Evolutionary conservation across 2,797 vertebrate genomes (phyloP).

Genomic region (Salmo trutta): DNA sequence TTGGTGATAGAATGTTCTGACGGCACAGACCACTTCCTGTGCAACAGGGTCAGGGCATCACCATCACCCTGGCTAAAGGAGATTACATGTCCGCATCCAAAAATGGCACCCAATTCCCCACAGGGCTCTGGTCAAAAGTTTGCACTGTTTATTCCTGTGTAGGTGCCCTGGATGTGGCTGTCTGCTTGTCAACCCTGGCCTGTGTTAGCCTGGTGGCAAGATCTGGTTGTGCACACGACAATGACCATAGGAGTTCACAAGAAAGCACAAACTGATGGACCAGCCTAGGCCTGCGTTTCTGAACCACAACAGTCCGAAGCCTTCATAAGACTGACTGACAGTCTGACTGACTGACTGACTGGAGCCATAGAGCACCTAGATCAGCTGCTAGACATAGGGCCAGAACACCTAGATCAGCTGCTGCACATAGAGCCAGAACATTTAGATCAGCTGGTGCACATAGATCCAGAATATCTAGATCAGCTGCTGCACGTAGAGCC

Average conservation of each 20-base stretch:
- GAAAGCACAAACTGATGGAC: too few species aligned
- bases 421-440: too few species aligned
- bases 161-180: constrained; percentile 61
- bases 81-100: neutral
- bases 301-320: constrained; percentile 40
- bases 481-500: too few species aligned
- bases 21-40: constrained; percentile 58
- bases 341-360: too few species aligned
- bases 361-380: too few species aligned
- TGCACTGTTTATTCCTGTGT: constrained; percentile 52
- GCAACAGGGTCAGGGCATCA: constrained; percentile 62
- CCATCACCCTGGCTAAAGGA: constrained; percentile 46
- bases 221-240: too few species aligned
- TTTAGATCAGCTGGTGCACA: too few species aligned
- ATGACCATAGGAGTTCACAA: too few species aligned
- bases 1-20: constrained; percentile 46
- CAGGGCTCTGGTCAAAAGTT: constrained; percentile 25
- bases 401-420: too few species aligned
- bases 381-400: neutral
- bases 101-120: too few species aligned
- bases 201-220: too few species aligned
- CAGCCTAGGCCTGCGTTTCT: constrained; percentile 48
- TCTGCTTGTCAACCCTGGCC: constrained; percentile 53
- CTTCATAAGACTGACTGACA: constrained; percentile 46
- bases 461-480: too few species aligned